phyloP scores from a whole-genome alignment of 2,797 vertebrate species.

The Mergus octosetaceus region DNA sequence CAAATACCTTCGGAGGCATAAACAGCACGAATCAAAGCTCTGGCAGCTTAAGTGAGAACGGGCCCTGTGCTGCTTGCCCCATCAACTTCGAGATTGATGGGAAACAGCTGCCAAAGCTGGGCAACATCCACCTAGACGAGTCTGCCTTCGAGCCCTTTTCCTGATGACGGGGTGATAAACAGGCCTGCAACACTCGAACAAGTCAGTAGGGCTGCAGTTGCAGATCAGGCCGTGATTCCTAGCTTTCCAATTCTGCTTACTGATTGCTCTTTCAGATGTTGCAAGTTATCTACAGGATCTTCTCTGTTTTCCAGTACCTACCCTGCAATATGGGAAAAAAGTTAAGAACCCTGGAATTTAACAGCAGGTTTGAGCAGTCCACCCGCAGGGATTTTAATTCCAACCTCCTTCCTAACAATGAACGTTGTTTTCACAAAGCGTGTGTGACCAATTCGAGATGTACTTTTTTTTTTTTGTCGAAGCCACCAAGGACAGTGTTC shows the following conservation, averaged over 20 bases:
- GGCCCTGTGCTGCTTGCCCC: neutral
- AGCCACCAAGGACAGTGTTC: neutral
- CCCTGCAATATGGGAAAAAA: neutral
- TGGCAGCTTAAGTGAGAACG: neutral
- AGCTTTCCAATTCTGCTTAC: neutral
- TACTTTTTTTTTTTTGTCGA: neutral
- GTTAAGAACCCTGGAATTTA: neutral
- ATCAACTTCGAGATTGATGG: neutral
- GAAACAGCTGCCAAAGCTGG: neutral
- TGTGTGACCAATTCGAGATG: neutral
- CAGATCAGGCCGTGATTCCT: neutral
- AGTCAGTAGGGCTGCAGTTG: neutral
- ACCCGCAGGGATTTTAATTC: neutral
- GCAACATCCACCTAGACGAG: neutral
- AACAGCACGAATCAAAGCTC: neutral
- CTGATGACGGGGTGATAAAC: accelerated
- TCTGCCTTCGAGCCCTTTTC: neutral
- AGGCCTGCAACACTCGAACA: neutral
- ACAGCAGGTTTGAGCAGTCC: neutral
- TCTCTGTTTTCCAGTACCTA: neutral
- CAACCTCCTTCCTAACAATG: neutral
- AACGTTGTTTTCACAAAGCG: neutral
- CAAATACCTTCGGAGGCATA: neutral
- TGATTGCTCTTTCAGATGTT: neutral
- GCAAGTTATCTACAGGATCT: neutral